These are phyloP conservation scores for Dicyrtomina minuta DNA, from an alignment of 2,888 invertebrate genomes.

Conservation along the genomic window DNA sequence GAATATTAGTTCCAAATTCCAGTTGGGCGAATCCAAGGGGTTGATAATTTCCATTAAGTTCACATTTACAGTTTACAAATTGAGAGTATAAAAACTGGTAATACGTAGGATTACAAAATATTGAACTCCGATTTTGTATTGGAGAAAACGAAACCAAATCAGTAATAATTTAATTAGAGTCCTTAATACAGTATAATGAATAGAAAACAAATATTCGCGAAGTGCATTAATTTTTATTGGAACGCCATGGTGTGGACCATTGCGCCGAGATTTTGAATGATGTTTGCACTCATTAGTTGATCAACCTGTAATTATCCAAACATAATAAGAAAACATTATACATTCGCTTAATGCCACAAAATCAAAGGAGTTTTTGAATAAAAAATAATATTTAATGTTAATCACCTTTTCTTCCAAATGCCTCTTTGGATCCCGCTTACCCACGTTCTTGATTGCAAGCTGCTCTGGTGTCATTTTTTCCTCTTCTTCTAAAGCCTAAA, in stretches of 20 bases:
- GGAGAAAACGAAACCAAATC: no score
- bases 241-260: conserved; percentile 92
- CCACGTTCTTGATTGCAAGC: conserved; percentile 98
- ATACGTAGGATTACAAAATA: no score
- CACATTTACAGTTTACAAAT: no score
- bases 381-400: neutral
- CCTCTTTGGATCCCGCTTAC: conserved; percentile 97
- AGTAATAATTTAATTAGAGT: no score
- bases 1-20: no score
- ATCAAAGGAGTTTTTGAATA: neutral
- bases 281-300: conserved; percentile 93
- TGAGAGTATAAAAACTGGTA: no score
- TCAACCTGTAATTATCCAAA: conserved; percentile 64
- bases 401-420: conserved; percentile 96
- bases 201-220: no score
- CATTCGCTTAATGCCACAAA: no score
- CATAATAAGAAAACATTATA: conserved; percentile 16
- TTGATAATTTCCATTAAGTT: no score
- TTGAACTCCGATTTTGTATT: no score
- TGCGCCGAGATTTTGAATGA: conserved; percentile 95
- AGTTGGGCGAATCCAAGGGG: no score
- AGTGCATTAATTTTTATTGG: conserved; percentile 65
- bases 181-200: no score
- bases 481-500: conserved; percentile 90
- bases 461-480: conserved; percentile 99